Conservation (phyloP, 2,113 vertebrate genomes). For the Gobiocypris rarus region DNA sequence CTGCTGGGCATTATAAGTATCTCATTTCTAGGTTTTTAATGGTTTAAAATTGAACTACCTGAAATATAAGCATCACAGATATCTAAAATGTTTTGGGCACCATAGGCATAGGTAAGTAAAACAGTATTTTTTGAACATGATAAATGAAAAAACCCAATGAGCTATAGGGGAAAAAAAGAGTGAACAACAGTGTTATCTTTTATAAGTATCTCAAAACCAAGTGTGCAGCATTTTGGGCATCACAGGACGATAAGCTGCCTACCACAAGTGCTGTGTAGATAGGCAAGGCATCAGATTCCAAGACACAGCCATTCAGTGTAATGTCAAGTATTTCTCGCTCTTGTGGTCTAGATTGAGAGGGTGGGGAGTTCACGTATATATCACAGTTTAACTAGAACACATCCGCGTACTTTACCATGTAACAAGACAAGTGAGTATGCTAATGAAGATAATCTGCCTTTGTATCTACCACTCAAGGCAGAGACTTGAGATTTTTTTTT, state of each 20-base stretch:
- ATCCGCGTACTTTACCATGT: constrained; percentile 16
- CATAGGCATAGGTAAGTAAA: neutral
- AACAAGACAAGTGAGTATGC: neutral
- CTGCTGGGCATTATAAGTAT: neutral
- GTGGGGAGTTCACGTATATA: constrained; percentile 28
- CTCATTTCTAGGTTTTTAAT: too few relatives aligned
- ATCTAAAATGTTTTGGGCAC: neutral
- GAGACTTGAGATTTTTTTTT: too few relatives aligned
- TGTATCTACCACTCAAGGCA: neutral
- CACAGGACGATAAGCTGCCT: neutral
- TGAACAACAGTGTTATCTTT: neutral
- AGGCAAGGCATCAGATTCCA: neutral
- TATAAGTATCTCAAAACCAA: neutral
- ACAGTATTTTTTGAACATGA: neutral
- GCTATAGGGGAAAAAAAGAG: too few relatives aligned
- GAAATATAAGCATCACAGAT: neutral
- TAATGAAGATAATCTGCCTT: neutral
- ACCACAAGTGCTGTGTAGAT: neutral
- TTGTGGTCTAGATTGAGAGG: constrained; percentile 28
- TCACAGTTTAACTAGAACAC: neutral
- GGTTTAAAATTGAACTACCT: too few relatives aligned
- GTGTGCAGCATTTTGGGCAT: neutral
- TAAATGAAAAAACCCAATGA: neutral
- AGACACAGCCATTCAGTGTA: neutral
- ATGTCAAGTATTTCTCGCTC: neutral